phyloP scores from a whole-genome alignment of 2,113 vertebrate genomes.

The Callipepla californica region DNA sequence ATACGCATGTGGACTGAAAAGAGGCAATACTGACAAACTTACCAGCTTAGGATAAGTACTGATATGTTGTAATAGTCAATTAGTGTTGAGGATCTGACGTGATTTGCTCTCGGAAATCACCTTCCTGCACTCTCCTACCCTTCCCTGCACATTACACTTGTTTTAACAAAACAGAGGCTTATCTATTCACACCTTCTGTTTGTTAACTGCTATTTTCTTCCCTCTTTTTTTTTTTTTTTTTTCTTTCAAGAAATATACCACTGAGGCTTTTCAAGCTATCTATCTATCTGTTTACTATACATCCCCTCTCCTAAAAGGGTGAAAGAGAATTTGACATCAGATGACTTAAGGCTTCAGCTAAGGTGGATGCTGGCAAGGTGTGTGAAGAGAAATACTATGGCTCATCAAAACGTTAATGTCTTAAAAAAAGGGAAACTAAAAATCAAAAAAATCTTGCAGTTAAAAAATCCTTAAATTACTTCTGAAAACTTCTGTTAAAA shows the following conservation, averaged over 20 bases:
- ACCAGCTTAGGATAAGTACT: not conserved
- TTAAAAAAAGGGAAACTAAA: not conserved
- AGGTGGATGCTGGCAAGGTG: not conserved
- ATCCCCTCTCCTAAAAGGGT: not conserved
- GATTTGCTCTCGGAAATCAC: not conserved
- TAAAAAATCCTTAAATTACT: not conserved
- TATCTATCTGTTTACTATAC: not conserved
- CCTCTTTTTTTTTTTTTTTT: not conserved
- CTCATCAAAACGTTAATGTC: not conserved
- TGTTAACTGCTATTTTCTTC: not conserved
- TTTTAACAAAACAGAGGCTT: not conserved
- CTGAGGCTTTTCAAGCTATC: not conserved
- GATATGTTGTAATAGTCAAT: not conserved
- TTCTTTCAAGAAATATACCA: not conserved
- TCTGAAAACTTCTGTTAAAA: not conserved
- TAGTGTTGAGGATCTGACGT: not conserved
- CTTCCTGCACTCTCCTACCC: not conserved
- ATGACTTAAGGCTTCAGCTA: not conserved
- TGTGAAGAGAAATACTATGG: not conserved
- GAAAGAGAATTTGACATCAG: not conserved
- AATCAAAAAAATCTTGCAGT: not conserved
- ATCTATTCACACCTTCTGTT: not conserved
- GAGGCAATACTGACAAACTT: not conserved
- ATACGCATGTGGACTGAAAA: not conserved
- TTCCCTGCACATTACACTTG: not conserved